phyloP scores from a whole-genome alignment of 2,888 invertebrate species.

The Coelinius sp. region DNA sequence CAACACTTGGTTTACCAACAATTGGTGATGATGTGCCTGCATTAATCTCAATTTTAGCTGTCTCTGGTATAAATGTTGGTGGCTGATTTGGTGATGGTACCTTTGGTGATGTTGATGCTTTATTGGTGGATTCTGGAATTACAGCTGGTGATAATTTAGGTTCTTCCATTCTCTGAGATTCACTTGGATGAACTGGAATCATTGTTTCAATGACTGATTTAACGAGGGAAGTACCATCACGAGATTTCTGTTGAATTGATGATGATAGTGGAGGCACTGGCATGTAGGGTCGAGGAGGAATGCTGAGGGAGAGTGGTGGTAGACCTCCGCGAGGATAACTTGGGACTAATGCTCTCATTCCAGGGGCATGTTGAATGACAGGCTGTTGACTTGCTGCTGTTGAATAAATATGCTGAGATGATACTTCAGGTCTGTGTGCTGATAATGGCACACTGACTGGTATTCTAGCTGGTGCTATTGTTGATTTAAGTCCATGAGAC shows the following conservation, averaged over 20 bases:
- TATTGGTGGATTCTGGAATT: conserved; percentile 63
- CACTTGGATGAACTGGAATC: conserved; percentile 60
- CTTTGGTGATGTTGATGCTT: conserved; percentile 68
- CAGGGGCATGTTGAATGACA: conserved; percentile 68
- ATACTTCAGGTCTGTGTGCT: conserved; percentile 60
- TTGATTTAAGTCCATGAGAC: conserved; percentile 52
- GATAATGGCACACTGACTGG: conserved; percentile 65
- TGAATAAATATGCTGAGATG: conserved; percentile 64
- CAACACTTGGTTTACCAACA: conserved; percentile 52
- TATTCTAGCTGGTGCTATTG: conserved; percentile 57
- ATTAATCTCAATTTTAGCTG: conserved; percentile 66
- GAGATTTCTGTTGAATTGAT: conserved; percentile 54
- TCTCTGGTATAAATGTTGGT: conserved; percentile 68
- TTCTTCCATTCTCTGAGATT: conserved; percentile 62
- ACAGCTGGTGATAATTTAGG: conserved; percentile 65
- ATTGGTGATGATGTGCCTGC: conserved; percentile 60
- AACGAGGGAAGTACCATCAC: conserved; percentile 52
- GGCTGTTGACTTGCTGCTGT: conserved; percentile 67
- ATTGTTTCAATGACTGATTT: conserved; percentile 68
- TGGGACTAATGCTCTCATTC: conserved; percentile 65
- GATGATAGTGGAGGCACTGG: conserved; percentile 60
- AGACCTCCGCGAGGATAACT: conserved; percentile 66
- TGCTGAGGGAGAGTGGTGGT: conserved; percentile 65
- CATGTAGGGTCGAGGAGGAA: conserved; percentile 67
- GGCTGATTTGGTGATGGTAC: conserved; percentile 69